Evolutionary conservation across 2,888 invertebrate genomes (phyloP).

Genomic region (Ennomos erosarius): DNA sequence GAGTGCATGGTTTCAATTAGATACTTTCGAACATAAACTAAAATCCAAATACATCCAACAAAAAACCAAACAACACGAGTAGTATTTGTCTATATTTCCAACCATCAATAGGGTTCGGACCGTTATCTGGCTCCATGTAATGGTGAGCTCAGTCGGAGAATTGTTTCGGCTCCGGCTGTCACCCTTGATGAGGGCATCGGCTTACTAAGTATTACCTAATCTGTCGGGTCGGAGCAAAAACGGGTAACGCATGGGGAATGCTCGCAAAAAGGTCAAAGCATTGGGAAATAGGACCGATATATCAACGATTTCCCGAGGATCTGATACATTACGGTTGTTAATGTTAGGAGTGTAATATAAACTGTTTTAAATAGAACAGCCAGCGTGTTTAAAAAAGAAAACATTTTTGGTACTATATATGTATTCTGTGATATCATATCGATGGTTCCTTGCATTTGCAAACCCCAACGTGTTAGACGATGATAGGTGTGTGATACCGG

Average conservation of each 20-base stretch:
- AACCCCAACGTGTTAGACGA: too few species aligned
- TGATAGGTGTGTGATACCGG: too few species aligned
- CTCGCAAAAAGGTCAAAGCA: constrained; percentile 64
- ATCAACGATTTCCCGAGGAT: constrained; percentile 43
- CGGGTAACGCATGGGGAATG: constrained; percentile 30
- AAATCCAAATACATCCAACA: neutral
- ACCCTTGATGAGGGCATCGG: constrained; percentile 62
- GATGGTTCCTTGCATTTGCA: too few species aligned
- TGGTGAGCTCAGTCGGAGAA: constrained; percentile 56
- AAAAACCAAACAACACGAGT: neutral
- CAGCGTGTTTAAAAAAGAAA: neutral
- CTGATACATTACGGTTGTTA: constrained; percentile 18
- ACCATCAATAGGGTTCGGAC: constrained; percentile 39
- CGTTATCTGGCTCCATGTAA: constrained; percentile 59
- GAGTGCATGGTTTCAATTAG: too few species aligned
- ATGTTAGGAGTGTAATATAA: constrained; percentile 8
- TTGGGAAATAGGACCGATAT: constrained; percentile 62
- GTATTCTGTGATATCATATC: too few species aligned
- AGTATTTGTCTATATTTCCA: constrained; percentile 7
- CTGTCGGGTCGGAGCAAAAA: constrained; percentile 23
- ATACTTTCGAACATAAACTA: too few species aligned
- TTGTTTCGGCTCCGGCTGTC: constrained; percentile 66
- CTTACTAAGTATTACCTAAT: constrained; percentile 25
- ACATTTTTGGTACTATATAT: too few species aligned
- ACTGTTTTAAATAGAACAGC: constrained; percentile 1